Evolutionary conservation across 1,140 invertebrate species (phyloP), one percentile per base, ranked within the genome.

Genomic region (Zaprionus kolodkinae): DNA sequence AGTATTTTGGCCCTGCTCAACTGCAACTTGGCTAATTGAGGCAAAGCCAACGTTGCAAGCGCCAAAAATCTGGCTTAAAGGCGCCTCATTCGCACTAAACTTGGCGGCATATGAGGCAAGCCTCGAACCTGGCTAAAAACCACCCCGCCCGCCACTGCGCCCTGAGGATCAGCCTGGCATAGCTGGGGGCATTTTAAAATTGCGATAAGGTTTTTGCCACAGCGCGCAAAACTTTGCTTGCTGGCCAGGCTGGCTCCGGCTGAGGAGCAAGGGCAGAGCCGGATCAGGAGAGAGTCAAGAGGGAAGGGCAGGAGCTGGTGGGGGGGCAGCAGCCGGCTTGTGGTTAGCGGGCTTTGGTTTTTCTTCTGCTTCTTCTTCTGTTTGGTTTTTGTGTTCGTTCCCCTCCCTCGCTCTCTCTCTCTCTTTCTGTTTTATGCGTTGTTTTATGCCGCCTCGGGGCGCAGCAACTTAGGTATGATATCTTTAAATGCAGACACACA

Each of bases 171-270:
- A 5, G 40, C 36, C 13, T 40, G 54, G 45, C 62, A 45, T 0
- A 35, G 73, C 81, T 55, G 70, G 38, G 38, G 79, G 91, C 91
- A 68, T 76, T 91, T 91, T 75, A 83, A 91, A 91, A 91, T 91
- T 91, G 90, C 83, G 91, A 92, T 92, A 92, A 92, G 91, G 91
- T 92, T 92, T 74, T 83, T 89, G 45, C 45, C 45, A 87, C 79
- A 84, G 84, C 91, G 91, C 77, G 67, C 86, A 91, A 71, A 92
- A 91, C 87, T 92, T 92, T 91, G 68, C 83, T 87, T 83, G 52
- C 76, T 48, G 71, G 57, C 35, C 25, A 59, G 60, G 56, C 38
- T 67, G 70, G 35, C 64, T 61, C 30, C 30, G 71, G 50, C 10
- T 62, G 45, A 38, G 17, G 17, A 2, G 38, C 2, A 3, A 1